phyloP scores from a whole-genome alignment of 1,140 invertebrate species.

The Aphelenchoides besseyi region DNA sequence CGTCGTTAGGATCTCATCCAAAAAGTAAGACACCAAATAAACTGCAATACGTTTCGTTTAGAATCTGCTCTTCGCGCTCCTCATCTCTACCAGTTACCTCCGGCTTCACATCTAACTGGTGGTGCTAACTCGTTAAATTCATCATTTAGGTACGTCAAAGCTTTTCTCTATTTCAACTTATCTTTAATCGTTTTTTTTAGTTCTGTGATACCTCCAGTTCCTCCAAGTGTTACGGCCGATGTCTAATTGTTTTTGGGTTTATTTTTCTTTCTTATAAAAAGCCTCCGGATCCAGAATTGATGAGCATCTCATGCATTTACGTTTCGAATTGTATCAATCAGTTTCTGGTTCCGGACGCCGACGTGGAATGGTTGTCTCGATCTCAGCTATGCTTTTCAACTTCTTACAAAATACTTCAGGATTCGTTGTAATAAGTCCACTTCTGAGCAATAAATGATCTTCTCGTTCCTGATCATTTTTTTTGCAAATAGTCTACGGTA shows the following conservation, averaged over 20 bases:
- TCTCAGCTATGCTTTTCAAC: neutral
- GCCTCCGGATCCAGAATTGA: neutral
- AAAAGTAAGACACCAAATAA: conserved; percentile 12
- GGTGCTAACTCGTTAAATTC: conserved; percentile 35
- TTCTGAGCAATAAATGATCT: neutral
- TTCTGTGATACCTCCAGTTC: conserved; percentile 22
- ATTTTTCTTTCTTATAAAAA: neutral
- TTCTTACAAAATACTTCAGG: too few relatives aligned
- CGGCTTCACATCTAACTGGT: conserved; percentile 29
- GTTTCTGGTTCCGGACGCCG: neutral
- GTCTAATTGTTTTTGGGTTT: conserved; percentile 8
- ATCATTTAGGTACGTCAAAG: too few relatives aligned
- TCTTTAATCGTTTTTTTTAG: too few relatives aligned
- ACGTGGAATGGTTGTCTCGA: neutral
- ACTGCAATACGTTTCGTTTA: conserved; percentile 5
- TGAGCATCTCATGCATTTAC: neutral
- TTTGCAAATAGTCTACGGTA: neutral
- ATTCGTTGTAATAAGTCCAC: neutral
- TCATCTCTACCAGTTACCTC: conserved; percentile 22
- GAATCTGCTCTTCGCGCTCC: conserved; percentile 33
- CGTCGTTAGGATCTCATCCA: conserved; percentile 9
- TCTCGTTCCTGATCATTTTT: neutral
- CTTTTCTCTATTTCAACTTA: too few relatives aligned
- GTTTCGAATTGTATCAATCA: neutral
- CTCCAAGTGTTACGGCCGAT: conserved; percentile 45